These are phyloP conservation scores for Cryptotis parvus DNA, from an alignment of 2,113 vertebrate genomes.

Conservation along the genomic window DNA sequence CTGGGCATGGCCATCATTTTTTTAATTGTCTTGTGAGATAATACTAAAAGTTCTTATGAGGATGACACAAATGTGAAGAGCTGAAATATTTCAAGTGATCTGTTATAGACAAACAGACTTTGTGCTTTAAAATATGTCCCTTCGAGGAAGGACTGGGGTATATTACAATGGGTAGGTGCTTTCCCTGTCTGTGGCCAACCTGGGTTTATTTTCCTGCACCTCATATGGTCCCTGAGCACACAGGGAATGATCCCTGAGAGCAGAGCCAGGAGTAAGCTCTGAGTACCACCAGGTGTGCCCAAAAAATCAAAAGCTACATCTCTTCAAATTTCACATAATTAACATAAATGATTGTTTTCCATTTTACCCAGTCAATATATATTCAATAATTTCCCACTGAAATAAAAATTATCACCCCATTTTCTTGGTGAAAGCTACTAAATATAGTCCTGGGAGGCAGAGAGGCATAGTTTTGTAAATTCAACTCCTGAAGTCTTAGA, in stretches of 20 bases:
- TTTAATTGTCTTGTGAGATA: not conserved
- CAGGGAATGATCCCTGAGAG: no score
- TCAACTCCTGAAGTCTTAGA: not conserved
- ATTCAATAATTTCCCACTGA: not conserved
- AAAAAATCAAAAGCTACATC: not conserved
- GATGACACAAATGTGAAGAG: not conserved
- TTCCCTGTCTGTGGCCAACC: no score
- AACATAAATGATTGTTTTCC: not conserved
- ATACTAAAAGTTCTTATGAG: not conserved
- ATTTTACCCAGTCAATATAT: not conserved
- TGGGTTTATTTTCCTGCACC: no score
- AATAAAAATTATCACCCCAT: not conserved
- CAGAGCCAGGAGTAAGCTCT: no score
- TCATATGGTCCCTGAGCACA: no score
- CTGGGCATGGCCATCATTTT: not conserved
- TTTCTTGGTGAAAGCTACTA: constrained; percentile 10
- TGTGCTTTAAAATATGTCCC: not conserved
- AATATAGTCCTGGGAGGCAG: not conserved
- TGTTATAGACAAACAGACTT: not conserved
- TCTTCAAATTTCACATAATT: not conserved
- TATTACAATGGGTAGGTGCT: no score
- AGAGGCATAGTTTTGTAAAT: not conserved
- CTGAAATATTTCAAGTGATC: constrained; percentile 47
- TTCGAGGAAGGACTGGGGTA: no score
- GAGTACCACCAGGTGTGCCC: no score